phyloP scores from a whole-genome alignment of 2,888 invertebrate genomes.

The Cinara cedri region DNA sequence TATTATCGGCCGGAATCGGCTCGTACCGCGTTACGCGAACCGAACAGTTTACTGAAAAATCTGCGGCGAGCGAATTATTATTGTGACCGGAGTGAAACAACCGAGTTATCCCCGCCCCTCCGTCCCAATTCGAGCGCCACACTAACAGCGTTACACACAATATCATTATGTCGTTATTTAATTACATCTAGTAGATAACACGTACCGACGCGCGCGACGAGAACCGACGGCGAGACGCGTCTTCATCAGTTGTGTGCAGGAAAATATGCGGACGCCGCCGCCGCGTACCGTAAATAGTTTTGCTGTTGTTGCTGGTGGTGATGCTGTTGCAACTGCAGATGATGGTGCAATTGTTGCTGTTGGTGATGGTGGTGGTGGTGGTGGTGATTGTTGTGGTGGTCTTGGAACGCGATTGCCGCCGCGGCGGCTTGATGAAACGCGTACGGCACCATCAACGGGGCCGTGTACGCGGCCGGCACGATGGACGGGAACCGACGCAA shows the following conservation, averaged over 20 bases:
- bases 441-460: slow-evolving; percentile 32
- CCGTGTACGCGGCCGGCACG: slow-evolving; percentile 23
- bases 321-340: not conserved
- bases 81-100: too few relatives aligned
- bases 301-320: slow-evolving; percentile 26
- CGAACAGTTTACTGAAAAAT: too few relatives aligned
- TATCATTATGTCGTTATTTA: too few relatives aligned
- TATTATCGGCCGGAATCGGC: too few relatives aligned
- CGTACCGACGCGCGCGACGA: not conserved
- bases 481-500: slow-evolving; percentile 47
- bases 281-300: slow-evolving; percentile 50
- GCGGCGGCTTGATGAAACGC: slow-evolving; percentile 36
- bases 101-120: too few relatives aligned
- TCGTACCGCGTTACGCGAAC: too few relatives aligned
- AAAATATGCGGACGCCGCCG: slow-evolving; percentile 35
- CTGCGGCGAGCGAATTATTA: too few relatives aligned
- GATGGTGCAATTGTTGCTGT: slow-evolving; percentile 1
- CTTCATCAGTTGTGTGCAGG: slow-evolving; percentile 30
- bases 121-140: too few relatives aligned
- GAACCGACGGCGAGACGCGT: not conserved
- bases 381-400: not conserved
- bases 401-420: slow-evolving; percentile 14
- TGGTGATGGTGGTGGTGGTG: not conserved
- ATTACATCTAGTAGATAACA: not conserved
- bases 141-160: too few relatives aligned